These are phyloP conservation scores for Pandion haliaetus DNA, from an alignment of 2,113 vertebrate genomes.

Conservation along the genomic window DNA sequence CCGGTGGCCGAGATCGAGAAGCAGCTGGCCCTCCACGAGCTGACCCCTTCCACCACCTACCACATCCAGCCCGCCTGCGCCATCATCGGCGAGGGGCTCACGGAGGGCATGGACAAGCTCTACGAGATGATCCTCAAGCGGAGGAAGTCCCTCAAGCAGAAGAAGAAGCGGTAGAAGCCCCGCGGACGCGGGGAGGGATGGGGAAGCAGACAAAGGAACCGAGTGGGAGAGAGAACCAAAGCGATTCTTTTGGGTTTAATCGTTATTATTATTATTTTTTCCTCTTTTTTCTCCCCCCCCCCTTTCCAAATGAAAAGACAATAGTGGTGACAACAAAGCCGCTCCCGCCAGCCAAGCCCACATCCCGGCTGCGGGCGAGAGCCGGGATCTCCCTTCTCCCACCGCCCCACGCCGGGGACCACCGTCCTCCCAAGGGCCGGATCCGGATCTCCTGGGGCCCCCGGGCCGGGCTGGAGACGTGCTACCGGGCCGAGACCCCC, in stretches of 20 bases:
- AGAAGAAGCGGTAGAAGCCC: slow-evolving; percentile 89
- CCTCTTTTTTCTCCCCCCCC: rapidly evolving
- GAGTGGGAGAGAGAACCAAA: slow-evolving; percentile 54
- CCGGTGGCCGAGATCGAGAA: slow-evolving; percentile 93
- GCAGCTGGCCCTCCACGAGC: slow-evolving; percentile 92
- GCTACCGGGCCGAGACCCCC: background rate
- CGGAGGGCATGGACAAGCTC: slow-evolving; percentile 97
- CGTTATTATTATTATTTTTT: background rate
- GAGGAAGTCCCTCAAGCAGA: slow-evolving; percentile 92
- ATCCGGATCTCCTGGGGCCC: background rate
- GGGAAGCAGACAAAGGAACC: slow-evolving; percentile 57
- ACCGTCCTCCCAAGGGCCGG: background rate
- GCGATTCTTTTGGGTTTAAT: slow-evolving; percentile 19
- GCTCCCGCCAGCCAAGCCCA: slow-evolving; percentile 22
- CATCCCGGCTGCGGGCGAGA: background rate
- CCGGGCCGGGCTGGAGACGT: background rate
- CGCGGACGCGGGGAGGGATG: background rate
- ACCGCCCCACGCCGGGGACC: background rate
- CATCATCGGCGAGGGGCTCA: slow-evolving; percentile 95
- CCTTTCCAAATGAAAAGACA: slow-evolving; percentile 1
- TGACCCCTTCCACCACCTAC: slow-evolving; percentile 89
- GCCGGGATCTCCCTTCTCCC: background rate
- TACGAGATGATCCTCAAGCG: slow-evolving; percentile 96
- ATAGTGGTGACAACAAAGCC: slow-evolving; percentile 44
- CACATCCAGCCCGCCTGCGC: slow-evolving; percentile 96